Evolutionary conservation across 2,888 invertebrate species (phyloP).

Genomic region (Harpalus rufipes): DNA sequence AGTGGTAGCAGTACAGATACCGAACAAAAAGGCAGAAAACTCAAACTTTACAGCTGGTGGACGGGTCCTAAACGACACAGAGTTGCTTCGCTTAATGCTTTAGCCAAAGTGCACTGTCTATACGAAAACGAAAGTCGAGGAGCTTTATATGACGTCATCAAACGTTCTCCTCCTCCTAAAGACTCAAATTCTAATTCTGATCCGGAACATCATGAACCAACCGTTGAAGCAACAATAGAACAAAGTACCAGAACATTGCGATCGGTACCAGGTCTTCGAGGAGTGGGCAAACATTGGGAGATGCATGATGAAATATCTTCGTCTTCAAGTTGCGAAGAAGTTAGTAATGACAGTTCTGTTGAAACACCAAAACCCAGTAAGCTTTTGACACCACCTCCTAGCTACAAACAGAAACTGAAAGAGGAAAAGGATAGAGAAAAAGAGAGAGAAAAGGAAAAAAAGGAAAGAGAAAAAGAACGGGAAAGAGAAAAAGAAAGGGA

Average conservation of each 20-base stretch:
- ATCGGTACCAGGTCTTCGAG: constrained; percentile 86
- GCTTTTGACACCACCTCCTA: constrained; percentile 71
- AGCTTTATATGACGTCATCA: constrained; percentile 80
- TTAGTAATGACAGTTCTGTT: constrained; percentile 73
- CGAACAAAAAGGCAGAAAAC: constrained; percentile 75
- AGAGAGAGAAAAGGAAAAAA: constrained; percentile 76
- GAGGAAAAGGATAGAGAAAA: constrained; percentile 74
- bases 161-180: constrained; percentile 75
- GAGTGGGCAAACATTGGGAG: constrained; percentile 91
- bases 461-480: constrained; percentile 72
- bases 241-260: constrained; percentile 81
- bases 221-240: constrained; percentile 54
- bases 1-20: constrained; percentile 67
- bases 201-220: constrained; percentile 55
- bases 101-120: constrained; percentile 93
- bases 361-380: constrained; percentile 71
- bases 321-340: constrained; percentile 75
- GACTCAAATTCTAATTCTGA: constrained; percentile 64
- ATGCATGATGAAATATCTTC: constrained; percentile 85
- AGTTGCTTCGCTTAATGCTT: constrained; percentile 92
- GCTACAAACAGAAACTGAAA: constrained; percentile 72
- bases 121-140: constrained; percentile 93
- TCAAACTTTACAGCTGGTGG: constrained; percentile 85
- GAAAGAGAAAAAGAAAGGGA: constrained; percentile 72
- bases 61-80: constrained; percentile 89